Base-by-base conservation (phyloP, 2,888 invertebrate species). In the Macrosiphum euphorbiae region DNA sequence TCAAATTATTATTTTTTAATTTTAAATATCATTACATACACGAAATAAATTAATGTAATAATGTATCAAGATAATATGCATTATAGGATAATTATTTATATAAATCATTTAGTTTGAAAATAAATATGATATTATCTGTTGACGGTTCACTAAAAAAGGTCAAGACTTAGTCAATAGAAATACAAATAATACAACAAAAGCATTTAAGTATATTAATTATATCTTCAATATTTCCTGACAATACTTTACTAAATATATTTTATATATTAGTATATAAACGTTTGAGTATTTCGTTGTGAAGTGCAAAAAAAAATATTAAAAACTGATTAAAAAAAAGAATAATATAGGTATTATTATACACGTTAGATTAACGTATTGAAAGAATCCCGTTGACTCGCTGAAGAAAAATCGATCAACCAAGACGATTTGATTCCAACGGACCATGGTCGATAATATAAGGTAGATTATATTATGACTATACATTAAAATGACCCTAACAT, bases 181-280 rank as follows among this genome's bases (percentile, higher is more conserved):
- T 1, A 58, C 10, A 58, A 61, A 28, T 11, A 61, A 61, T 10
- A 28, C 3, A 28, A 11, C 28, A 28, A 61, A 28, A 11, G 1
- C 3, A 28, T 61, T 61, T 28, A 28, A 26, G 11, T 28, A 28
- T 13, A 52, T 52, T 52, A 52, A 16, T 13, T n/a, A 16, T 67
- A 67, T 67, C 13, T 67, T 67, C 1, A 16, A n/a, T 67, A 67
- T 67, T 67, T 67, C 5, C 67, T 67, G 16, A 16, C 16, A 67
- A 67, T 67, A 67, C n/a, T n/a, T 67, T n/a, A 67, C 67, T 16
- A 67, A 67, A 67, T n/a, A 67, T 67, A 67, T n/a, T n/a, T n/a
- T 67, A n/a, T 26, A n/a, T n/a, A 67, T n/a, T n/a, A 67, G 16
- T n/a, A 67, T 13, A n/a, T 67, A 67, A 20, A 55, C 55, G 55